Evolutionary conservation across 2,797 vertebrate genomes (phyloP).

Genomic region (Sebastes miniatus): DNA sequence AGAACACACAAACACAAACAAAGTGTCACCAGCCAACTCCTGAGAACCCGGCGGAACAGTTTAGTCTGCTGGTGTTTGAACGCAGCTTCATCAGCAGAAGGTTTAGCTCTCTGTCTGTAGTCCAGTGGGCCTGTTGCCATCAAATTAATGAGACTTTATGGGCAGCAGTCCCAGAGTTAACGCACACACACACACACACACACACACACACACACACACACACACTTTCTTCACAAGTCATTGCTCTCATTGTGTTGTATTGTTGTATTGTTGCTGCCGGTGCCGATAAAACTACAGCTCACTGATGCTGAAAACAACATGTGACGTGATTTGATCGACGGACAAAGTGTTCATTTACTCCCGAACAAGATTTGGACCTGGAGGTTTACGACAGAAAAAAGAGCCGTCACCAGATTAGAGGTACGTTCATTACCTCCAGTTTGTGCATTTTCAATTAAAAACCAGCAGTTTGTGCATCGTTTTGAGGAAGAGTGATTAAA

Average conservation of each 20-base stretch:
- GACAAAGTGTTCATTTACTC: neutral
- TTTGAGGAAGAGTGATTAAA: neutral
- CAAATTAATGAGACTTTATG: conserved; percentile 59
- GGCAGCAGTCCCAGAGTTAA: conserved; percentile 41
- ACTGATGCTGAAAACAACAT: conserved; percentile 24
- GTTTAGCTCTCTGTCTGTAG: conserved; percentile 31
- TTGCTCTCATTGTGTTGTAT: conserved; percentile 16
- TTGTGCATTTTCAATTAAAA: neutral
- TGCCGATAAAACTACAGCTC: conserved; percentile 28
- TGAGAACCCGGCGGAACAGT: conserved; percentile 15
- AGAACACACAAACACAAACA: neutral
- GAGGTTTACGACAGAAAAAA: neutral
- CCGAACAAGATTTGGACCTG: neutral
- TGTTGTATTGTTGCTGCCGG: conserved; percentile 18
- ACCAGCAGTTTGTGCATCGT: neutral
- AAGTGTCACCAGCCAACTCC: neutral
- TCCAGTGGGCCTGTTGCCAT: conserved; percentile 48
- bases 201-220: neutral
- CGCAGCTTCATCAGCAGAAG: conserved; percentile 48
- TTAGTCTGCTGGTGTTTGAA: conserved; percentile 44
- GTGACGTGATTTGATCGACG: neutral
- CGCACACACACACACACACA: neutral
- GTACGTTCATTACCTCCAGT: neutral
- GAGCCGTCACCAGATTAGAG: neutral
- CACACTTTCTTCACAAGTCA: neutral